Conservation (phyloP, 2,888 invertebrate genomes). For the Agonopterix heracliana region DNA sequence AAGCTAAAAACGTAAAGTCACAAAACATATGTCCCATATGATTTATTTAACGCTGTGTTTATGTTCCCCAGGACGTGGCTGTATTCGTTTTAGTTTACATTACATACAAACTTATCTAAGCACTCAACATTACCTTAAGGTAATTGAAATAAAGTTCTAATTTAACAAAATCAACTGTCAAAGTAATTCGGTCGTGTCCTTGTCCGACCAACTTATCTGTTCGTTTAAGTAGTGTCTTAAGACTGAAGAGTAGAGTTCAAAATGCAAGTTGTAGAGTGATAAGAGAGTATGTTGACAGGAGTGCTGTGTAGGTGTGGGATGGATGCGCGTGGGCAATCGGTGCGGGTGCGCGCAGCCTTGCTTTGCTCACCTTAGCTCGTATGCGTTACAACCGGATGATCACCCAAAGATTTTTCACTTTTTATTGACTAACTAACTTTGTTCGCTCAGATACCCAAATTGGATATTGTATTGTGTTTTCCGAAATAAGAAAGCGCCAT, state of each 20-base stretch:
- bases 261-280: too few relatives aligned
- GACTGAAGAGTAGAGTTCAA: too few relatives aligned
- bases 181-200: slow-evolving; percentile 16
- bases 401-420: too few relatives aligned
- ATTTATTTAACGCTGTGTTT: slow-evolving; percentile 69
- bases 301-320: slow-evolving; percentile 48
- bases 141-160: background rate
- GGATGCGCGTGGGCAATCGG: slow-evolving; percentile 41
- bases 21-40: slow-evolving; percentile 54
- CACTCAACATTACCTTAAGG: background rate
- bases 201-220: background rate
- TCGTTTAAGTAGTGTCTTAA: too few relatives aligned
- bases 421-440: too few relatives aligned
- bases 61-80: slow-evolving; percentile 52
- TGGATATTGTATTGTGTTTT: too few relatives aligned
- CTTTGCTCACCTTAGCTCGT: too few relatives aligned
- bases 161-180: background rate
- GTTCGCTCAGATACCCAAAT: too few relatives aligned
- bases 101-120: slow-evolving; percentile 22
- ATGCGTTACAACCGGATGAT: too few relatives aligned
- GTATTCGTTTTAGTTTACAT: slow-evolving; percentile 51
- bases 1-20: slow-evolving; percentile 48
- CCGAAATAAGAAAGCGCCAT: too few relatives aligned
- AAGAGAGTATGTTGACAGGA: slow-evolving; percentile 6
- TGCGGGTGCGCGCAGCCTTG: slow-evolving; percentile 42